Percentiles rank a stretch among this genome's conserved stretches.
Conservation (phyloP, 2,113 vertebrate species). For the Pygoscelis adeliae region DNA sequence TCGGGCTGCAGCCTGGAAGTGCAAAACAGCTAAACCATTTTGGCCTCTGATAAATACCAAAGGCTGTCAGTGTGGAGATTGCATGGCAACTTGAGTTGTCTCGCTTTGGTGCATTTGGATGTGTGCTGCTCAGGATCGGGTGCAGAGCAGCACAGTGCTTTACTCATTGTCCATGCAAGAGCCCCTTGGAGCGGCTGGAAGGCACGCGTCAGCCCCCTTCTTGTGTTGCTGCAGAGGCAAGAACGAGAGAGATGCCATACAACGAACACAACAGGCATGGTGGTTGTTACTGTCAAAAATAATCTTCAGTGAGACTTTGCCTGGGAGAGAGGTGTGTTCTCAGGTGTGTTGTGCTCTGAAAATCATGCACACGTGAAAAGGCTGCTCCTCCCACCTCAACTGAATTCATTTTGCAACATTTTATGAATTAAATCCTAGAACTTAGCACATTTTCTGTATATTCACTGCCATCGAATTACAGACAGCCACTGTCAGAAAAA, state of each 20-base stretch:
- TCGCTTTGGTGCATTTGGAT: not conserved
- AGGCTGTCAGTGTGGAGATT: not conserved
- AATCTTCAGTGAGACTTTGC: not conserved
- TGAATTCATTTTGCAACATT: not conserved
- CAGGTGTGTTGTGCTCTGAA: not conserved
- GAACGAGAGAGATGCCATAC: not conserved
- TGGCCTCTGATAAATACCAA: not conserved
- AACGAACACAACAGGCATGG: fast-evolving
- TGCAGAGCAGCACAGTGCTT: not conserved
- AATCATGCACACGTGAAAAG: fast-evolving
- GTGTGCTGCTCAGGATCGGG: not conserved
- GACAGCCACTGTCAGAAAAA: not conserved
- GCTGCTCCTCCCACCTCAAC: not conserved
- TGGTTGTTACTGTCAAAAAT: not conserved
- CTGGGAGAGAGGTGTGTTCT: not conserved
- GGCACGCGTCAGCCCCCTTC: fast-evolving
- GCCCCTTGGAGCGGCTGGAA: not conserved
- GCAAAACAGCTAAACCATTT: not conserved
- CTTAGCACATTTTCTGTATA: not conserved
- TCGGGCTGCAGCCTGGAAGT: not conserved
- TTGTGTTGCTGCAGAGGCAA: not conserved
- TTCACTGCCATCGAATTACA: not conserved
- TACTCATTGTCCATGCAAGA: not conserved
- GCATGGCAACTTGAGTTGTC: too few relatives aligned
- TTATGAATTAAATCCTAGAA: not conserved